A percentile compares a stretch with the other conserved stretches of the same genome.
Evolutionary conservation across 2,113 vertebrate genomes (phyloP).

Genomic region (Epinephelus lanceolatus): DNA sequence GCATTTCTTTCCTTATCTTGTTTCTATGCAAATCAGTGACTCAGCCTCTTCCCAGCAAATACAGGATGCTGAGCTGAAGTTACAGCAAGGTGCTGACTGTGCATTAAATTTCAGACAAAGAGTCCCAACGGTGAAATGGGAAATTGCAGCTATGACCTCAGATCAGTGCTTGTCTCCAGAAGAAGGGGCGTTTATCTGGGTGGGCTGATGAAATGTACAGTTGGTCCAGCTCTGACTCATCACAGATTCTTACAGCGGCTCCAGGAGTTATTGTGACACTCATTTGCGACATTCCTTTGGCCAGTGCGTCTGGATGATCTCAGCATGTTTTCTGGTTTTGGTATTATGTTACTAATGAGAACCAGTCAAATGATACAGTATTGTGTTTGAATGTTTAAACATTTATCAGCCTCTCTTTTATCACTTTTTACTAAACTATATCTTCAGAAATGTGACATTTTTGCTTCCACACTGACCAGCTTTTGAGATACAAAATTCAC

Average conservation of each 20-base stretch:
- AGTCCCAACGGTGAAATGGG: neutral
- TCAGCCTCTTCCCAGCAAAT: slow-evolving; percentile 38
- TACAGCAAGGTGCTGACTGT: slow-evolving; percentile 32
- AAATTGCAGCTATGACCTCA: slow-evolving; percentile 28
- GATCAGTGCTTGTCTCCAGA: neutral
- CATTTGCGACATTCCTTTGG: slow-evolving; percentile 55
- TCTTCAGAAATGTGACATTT: too few relatives aligned
- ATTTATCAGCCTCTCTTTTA: neutral
- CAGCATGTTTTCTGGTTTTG: slow-evolving; percentile 20
- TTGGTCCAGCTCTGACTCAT: neutral
- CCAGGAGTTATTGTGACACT: slow-evolving; percentile 12
- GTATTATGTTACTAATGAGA: slow-evolving; percentile 13
- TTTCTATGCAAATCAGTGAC: slow-evolving; percentile 42
- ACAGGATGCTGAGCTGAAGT: slow-evolving; percentile 38
- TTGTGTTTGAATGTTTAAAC: neutral
- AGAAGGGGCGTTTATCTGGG: neutral
- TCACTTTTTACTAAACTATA: neutral
- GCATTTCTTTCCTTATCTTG: slow-evolving; percentile 6
- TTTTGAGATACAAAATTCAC: neutral
- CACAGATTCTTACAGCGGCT: slow-evolving; percentile 41
- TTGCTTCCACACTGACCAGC: neutral
- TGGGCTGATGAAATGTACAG: slow-evolving; percentile 3
- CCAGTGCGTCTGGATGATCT: slow-evolving; percentile 6
- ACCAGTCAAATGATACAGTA: neutral
- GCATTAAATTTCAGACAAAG: neutral